These are phyloP conservation scores for Orgyia antiqua DNA, from an alignment of 2,888 invertebrate genomes.

Conservation along the genomic window DNA sequence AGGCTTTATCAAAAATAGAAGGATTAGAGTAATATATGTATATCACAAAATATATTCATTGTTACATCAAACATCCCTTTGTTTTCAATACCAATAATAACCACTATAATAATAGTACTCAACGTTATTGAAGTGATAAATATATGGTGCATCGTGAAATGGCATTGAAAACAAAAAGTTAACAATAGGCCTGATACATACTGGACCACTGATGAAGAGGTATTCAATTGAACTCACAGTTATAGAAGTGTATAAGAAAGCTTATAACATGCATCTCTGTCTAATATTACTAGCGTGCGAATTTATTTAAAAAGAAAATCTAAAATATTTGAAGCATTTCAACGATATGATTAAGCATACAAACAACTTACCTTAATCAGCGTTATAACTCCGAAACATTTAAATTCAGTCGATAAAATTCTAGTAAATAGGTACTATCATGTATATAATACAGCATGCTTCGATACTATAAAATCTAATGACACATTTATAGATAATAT, in stretches of 20 bases:
- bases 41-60: constrained; percentile 78
- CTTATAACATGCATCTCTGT: constrained; percentile 23
- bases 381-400: constrained; percentile 44
- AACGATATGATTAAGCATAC: constrained; percentile 37
- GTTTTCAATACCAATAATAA: constrained; percentile 61
- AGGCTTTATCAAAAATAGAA: constrained; percentile 78
- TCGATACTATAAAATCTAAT: constrained; percentile 44
- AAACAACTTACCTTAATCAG: constrained; percentile 39
- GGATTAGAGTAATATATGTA: constrained; percentile 74
- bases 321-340: constrained; percentile 27
- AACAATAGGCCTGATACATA: constrained; percentile 61
- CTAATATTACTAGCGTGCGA: constrained; percentile 35
- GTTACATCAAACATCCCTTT: constrained; percentile 55
- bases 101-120: constrained; percentile 5
- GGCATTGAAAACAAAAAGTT: constrained; percentile 66
- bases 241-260: constrained; percentile 32
- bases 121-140: constrained; percentile 7
- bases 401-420: constrained; percentile 63
- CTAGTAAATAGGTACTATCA: constrained; percentile 43
- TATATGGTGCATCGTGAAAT: constrained; percentile 22
- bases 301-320: constrained; percentile 22
- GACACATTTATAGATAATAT: constrained; percentile 48
- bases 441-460: constrained; percentile 55
- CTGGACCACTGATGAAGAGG: constrained; percentile 75
- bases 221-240: constrained; percentile 61